Base-by-base conservation (phyloP, 2,888 invertebrate species). In the Ganaspis brasiliensis region DNA sequence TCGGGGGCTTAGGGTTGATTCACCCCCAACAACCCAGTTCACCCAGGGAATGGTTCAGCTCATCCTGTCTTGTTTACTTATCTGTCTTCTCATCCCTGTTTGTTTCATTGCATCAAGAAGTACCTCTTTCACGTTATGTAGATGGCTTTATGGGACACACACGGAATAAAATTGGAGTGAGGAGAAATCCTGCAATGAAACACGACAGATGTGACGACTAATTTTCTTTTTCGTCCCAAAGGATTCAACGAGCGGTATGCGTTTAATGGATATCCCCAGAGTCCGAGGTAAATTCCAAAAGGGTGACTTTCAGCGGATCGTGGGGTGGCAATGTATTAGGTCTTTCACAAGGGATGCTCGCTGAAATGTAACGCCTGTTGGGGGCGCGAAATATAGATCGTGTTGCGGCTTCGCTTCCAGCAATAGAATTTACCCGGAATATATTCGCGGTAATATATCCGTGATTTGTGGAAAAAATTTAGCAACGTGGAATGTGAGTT, bases 191-290 rank as follows among this genome's bases (percentile, higher is more conserved):
- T 67, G 61, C 70, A 24, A 37, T 72, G 6, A 45, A 79, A 73
- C 61, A 74, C 86, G 86, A 85, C 89, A 89, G 89, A 89, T 89
- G 89, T 82, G 84, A 77, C 79, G 82, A 82, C 84, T 87, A 88
- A 89, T 89, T 87, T 85, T 79, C 59, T 75, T 74, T 77, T 67
- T 52, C 45, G 45, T 67, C 67, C 67, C 67, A 9, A 8, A 12
- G 67, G 45, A 67, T 67, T 63, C 24, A 45, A 71, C 70, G 75
- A 76, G 72, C 52, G 84, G 88, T 82, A 85, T 87, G 88, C 85
- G 83, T 84, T 88, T 88, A 88, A 88, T 87, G 85, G 87, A 74
- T 74, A 83, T 81, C 80, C 75, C 79, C 26, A 16, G 73, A 37
- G 73, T 59, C 72, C 79, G 70, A 59, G 74, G 81, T 80, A 78